These are phyloP conservation scores for Aphaenogaster floridana DNA, from an alignment of 1,140 invertebrate genomes.

Conservation along the genomic window DNA sequence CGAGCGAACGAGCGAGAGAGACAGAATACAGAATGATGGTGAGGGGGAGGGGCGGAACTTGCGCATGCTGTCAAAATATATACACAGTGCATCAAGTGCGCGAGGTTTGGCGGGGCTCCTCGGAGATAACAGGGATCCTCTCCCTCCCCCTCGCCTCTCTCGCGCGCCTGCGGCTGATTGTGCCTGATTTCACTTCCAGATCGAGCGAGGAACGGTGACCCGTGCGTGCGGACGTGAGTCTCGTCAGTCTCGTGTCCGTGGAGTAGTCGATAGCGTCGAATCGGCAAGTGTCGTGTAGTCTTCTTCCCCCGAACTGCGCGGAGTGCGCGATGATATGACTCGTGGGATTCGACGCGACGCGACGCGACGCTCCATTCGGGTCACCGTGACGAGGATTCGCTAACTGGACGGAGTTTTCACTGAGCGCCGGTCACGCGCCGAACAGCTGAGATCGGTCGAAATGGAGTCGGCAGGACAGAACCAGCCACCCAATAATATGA, in stretches of 20 bases:
- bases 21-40: neutral
- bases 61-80: slow-evolving; percentile 23
- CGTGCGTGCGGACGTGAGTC: too few relatives aligned
- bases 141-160: neutral
- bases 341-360: neutral
- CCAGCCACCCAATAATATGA: slow-evolving; percentile 70
- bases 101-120: neutral
- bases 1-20: neutral
- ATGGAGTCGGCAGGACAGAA: slow-evolving; percentile 78
- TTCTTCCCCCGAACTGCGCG: neutral
- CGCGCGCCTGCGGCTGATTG: neutral
- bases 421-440: neutral
- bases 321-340: slow-evolving; percentile 10
- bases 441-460: slow-evolving; percentile 15
- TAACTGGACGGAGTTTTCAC: neutral
- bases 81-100: neutral
- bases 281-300: slow-evolving; percentile 27
- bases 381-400: neutral
- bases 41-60: neutral
- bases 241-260: neutral
- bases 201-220: neutral
- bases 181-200: neutral
- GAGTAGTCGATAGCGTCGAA: slow-evolving; percentile 5
- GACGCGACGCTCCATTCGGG: neutral
- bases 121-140: neutral